Conservation (phyloP, 2,113 vertebrate species). For the Carettochelys insculpta region DNA sequence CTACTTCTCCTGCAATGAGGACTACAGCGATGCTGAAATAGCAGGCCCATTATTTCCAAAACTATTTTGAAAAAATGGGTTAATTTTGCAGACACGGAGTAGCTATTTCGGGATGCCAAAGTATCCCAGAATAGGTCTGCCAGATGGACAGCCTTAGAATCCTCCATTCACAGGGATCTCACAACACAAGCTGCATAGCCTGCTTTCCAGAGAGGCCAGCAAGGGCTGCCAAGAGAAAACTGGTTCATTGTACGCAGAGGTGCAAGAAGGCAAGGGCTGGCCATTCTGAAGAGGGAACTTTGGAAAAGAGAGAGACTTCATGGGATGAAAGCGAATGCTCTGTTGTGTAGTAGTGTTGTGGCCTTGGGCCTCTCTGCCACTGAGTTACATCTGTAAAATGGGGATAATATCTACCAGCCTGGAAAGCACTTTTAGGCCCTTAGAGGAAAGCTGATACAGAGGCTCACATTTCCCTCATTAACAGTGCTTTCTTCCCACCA, state of each 20-base stretch:
- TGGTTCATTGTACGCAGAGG: neutral
- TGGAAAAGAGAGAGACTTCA: neutral
- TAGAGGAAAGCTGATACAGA: neutral
- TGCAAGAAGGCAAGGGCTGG: neutral
- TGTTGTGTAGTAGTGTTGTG: neutral
- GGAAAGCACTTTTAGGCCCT: fast-evolving
- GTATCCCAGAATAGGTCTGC: too few species aligned
- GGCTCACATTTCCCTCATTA: neutral
- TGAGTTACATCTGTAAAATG: neutral
- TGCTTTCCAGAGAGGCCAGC: neutral
- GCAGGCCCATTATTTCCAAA: too few species aligned
- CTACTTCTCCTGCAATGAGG: too few species aligned
- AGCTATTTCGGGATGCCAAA: too few species aligned
- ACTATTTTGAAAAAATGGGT: too few species aligned
- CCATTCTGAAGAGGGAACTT: neutral
- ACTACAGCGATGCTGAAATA: too few species aligned
- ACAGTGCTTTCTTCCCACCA: neutral
- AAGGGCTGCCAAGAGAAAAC: neutral
- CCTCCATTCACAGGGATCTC: too few species aligned
- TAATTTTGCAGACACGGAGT: too few species aligned
- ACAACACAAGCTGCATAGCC: neutral
- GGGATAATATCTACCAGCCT: neutral
- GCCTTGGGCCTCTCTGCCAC: neutral
- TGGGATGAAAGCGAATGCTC: neutral
- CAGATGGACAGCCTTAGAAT: too few species aligned